These are phyloP conservation scores for Rotaria sp. DNA, from an alignment of 2,888 invertebrate species.

Conservation along the genomic window DNA sequence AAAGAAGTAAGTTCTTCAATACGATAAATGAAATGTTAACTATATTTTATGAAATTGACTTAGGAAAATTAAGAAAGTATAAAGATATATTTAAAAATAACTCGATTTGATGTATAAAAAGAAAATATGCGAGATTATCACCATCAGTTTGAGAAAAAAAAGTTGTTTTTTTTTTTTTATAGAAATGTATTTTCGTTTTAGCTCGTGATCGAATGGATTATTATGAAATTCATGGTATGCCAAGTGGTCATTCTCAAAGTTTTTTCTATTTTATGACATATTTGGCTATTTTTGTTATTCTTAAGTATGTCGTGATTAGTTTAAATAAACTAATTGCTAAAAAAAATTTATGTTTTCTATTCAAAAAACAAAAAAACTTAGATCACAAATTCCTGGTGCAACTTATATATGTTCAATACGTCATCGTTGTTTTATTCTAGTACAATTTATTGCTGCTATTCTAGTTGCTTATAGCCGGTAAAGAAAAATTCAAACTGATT, in stretches of 20 bases:
- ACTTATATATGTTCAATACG: not conserved
- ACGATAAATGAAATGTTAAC: no score
- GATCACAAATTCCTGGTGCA: not conserved
- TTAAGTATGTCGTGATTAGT: slow-evolving; percentile 64
- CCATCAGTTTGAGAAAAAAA: no score
- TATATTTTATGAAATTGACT: no score
- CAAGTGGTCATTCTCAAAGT: slow-evolving; percentile 81
- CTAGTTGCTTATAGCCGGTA: slow-evolving; percentile 54
- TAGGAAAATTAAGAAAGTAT: no score
- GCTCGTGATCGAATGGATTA: slow-evolving; percentile 43
- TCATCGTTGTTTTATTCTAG: slow-evolving; percentile 44
- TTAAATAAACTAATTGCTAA: not conserved
- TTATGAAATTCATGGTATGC: slow-evolving; percentile 63
- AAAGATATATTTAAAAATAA: no score
- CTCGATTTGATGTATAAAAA: no score
- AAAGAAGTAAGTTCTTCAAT: slow-evolving; percentile 46
- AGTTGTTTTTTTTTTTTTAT: no score
- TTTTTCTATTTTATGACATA: slow-evolving; percentile 83
- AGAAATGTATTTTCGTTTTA: slow-evolving; percentile 43
- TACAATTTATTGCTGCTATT: slow-evolving; percentile 45
- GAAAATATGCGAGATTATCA: no score
- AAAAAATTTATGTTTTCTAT: slow-evolving; percentile 18
- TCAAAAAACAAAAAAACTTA: not conserved
- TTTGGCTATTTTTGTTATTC: slow-evolving; percentile 73
- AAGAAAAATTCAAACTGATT: slow-evolving; percentile 34